These are phyloP conservation scores for Metopolophium dirhodum DNA, from an alignment of 1,140 invertebrate genomes.

Conservation along the genomic window DNA sequence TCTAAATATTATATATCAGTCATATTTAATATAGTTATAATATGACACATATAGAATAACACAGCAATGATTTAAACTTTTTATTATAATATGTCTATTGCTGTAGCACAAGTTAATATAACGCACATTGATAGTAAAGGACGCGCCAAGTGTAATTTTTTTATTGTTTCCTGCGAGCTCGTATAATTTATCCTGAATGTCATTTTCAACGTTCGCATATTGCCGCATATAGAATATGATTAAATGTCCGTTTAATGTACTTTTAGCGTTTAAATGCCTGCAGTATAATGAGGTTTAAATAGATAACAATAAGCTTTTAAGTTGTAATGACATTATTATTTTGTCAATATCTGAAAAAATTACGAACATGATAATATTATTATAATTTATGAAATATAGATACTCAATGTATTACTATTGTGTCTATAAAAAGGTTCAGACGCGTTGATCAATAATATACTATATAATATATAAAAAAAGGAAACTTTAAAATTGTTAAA, in stretches of 20 bases:
- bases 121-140: neutral
- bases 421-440: neutral
- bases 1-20: neutral
- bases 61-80: neutral
- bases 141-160: conserved; percentile 10
- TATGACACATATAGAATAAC: neutral
- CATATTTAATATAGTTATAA: neutral
- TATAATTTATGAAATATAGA: neutral
- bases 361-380: neutral
- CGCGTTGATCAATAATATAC: no score
- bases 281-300: neutral
- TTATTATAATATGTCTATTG: neutral
- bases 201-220: neutral
- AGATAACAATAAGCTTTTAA: neutral
- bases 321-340: neutral
- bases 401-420: neutral
- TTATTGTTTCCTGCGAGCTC: neutral
- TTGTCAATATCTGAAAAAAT: neutral
- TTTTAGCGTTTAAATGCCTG: neutral
- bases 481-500: neutral
- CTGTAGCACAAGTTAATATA: neutral
- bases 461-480: no score
- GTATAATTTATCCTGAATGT: neutral
- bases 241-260: neutral
- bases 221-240: neutral